phyloP scores from a whole-genome alignment of 2,888 invertebrate species.

The Chrysina gloriosa region DNA sequence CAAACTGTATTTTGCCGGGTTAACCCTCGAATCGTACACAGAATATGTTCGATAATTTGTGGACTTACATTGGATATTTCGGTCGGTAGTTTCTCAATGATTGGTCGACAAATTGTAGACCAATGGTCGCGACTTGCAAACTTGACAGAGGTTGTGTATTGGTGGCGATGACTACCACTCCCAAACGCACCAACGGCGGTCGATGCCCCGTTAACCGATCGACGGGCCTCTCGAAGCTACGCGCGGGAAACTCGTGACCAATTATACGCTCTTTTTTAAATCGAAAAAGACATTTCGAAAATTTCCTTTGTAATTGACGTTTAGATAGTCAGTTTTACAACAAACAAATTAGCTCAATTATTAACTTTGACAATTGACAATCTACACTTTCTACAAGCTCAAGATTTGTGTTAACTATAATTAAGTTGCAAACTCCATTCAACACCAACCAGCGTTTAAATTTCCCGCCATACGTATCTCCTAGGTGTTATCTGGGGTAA shows the following conservation, averaged over 20 bases:
- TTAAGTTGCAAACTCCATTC: too few species aligned
- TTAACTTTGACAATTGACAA: too few species aligned
- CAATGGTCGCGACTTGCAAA: constrained; percentile 82
- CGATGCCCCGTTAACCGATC: constrained; percentile 62
- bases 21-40: constrained; percentile 60
- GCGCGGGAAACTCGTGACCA: constrained; percentile 64
- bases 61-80: constrained; percentile 81
- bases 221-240: constrained; percentile 57
- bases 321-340: too few species aligned
- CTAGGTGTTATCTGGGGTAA: too few species aligned
- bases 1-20: constrained; percentile 58
- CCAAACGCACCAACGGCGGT: constrained; percentile 65
- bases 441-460: too few species aligned
- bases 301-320: too few species aligned
- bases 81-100: constrained; percentile 85
- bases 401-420: too few species aligned
- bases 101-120: constrained; percentile 89
- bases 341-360: too few species aligned
- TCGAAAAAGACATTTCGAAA: too few species aligned
- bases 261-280: too few species aligned
- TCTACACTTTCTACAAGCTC: too few species aligned
- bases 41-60: constrained; percentile 74
- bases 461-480: too few species aligned
- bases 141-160: constrained; percentile 77
- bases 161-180: constrained; percentile 78